Percentiles rank a stretch among this genome's conserved stretches.
Evolutionary conservation across 2,113 vertebrate species (phyloP).

Genomic region (Notechis scutatus): DNA sequence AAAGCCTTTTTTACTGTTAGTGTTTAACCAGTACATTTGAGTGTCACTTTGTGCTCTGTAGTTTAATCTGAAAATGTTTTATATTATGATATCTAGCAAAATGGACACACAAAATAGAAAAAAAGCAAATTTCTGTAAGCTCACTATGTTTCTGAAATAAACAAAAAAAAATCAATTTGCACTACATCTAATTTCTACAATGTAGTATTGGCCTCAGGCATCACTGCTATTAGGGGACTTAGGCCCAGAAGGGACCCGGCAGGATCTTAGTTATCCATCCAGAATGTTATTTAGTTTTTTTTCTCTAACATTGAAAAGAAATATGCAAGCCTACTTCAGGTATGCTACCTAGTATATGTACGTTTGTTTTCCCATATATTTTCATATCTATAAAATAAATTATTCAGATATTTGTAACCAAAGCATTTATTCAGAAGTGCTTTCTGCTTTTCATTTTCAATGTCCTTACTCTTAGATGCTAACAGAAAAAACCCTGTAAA

Average conservation of each 20-base stretch:
- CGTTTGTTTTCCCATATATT: constrained; percentile 43
- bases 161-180: constrained; percentile 60
- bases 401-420: constrained; percentile 34
- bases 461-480: constrained; percentile 49
- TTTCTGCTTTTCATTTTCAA: constrained; percentile 40
- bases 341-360: constrained; percentile 45
- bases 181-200: constrained; percentile 53
- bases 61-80: constrained; percentile 41
- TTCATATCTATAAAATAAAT: constrained; percentile 12
- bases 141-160: constrained; percentile 60
- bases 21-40: neutral
- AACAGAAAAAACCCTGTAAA: constrained; percentile 18
- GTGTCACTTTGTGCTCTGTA: neutral
- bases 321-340: constrained; percentile 47
- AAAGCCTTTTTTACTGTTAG: neutral
- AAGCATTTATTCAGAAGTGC: constrained; percentile 50
- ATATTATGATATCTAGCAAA: constrained; percentile 34
- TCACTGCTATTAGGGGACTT: constrained; percentile 56
- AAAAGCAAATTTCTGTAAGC: constrained; percentile 39
- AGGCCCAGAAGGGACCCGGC: constrained; percentile 64
- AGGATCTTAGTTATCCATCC: constrained; percentile 60
- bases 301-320: constrained; percentile 43
- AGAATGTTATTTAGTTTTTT: constrained; percentile 50
- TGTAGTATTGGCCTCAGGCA: constrained; percentile 64
- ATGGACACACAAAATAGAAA: constrained; percentile 18